phyloP scores from a whole-genome alignment of 1,140 invertebrate genomes.

The Aricia agestis region DNA sequence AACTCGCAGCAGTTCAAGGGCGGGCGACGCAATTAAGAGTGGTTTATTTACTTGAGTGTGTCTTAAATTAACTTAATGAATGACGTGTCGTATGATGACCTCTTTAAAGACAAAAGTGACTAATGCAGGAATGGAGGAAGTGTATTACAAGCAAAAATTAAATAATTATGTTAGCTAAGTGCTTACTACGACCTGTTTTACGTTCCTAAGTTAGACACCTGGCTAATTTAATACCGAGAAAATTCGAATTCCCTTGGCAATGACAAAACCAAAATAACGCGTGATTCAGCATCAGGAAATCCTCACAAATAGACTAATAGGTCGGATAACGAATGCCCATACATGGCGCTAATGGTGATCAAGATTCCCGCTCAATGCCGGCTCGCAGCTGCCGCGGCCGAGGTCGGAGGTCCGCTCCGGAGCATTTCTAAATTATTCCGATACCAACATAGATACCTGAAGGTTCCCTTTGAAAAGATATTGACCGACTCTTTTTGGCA shows the following conservation, averaged over 20 bases:
- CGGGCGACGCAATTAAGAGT: constrained; percentile 13
- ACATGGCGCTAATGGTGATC: constrained; percentile 25
- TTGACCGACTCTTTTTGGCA: not conserved
- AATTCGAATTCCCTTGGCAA: not conserved
- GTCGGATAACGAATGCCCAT: constrained; percentile 21
- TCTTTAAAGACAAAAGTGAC: not conserved
- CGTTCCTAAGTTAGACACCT: too few relatives aligned
- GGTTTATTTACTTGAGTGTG: not conserved
- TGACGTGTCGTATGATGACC: not conserved
- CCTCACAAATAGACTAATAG: constrained; percentile 23
- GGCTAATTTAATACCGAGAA: too few relatives aligned
- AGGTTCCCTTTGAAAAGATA: not conserved
- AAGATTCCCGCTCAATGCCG: constrained; percentile 25
- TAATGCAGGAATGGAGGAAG: not conserved
- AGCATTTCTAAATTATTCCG: constrained; percentile 16
- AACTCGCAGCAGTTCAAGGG: constrained; percentile 26
- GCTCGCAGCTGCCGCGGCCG: constrained; percentile 12
- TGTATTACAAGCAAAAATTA: not conserved
- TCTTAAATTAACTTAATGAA: not conserved
- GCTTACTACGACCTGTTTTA: too few relatives aligned
- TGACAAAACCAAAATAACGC: constrained; percentile 1
- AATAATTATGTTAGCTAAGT: too few relatives aligned
- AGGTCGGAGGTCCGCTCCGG: constrained; percentile 16
- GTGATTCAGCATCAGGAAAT: constrained; percentile 8
- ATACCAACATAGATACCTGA: not conserved